Conservation (phyloP, 1,140 invertebrate genomes). For the Ganaspis sp. region DNA sequence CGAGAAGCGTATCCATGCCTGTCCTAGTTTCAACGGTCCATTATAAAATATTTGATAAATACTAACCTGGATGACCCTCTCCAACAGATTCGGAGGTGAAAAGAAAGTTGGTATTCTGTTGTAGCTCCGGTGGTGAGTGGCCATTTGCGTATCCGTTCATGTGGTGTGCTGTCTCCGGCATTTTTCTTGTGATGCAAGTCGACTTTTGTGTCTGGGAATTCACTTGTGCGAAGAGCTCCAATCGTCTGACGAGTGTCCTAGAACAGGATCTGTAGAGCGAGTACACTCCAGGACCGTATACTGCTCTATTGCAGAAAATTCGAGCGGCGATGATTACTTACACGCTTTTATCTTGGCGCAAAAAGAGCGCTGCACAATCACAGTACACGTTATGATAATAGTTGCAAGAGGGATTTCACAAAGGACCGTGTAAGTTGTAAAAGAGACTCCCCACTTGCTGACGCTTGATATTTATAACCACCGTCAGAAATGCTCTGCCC, state of each 20-base stretch:
- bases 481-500: conserved; percentile 49
- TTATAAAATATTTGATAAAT: conserved; percentile 69
- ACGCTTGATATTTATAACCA: conserved; percentile 68
- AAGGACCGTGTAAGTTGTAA: conserved; percentile 65
- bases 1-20: neutral
- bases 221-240: neutral
- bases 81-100: conserved; percentile 99
- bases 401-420: conserved; percentile 59
- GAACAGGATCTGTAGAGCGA: conserved; percentile 9
- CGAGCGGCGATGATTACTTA: conserved; percentile 17
- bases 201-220: conserved; percentile 20
- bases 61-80: conserved; percentile 97
- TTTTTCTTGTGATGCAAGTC: conserved; percentile 72
- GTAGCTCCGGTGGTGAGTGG: conserved; percentile 83
- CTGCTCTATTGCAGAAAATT: conserved; percentile 5
- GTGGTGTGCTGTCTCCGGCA: conserved; percentile 84
- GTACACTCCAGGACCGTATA: conserved; percentile 3
- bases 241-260: conserved; percentile 7
- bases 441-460: conserved; percentile 66
- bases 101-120: conserved; percentile 92
- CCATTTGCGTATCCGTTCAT: conserved; percentile 88
- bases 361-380: conserved; percentile 41
- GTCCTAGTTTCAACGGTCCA: conserved; percentile 12
- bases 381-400: conserved; percentile 58
- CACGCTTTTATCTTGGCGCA: neutral